These are phyloP conservation scores for Agelas oroides DNA, from an alignment of 37 sponge, comb jelly and placozoan species.

Conservation along the genomic window DNA sequence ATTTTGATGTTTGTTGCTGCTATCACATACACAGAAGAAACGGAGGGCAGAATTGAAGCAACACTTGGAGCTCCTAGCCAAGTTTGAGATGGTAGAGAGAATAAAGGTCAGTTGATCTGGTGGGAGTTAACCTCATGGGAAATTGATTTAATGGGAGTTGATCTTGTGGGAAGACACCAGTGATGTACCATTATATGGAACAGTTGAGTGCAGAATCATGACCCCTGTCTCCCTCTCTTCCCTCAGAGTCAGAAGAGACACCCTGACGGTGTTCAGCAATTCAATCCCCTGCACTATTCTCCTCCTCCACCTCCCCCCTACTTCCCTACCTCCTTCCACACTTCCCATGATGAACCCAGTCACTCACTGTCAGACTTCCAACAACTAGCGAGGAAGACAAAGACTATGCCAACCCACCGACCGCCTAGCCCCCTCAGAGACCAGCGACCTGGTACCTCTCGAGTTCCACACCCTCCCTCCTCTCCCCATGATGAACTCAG, in stretches of 20 bases:
- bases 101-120: conserved; percentile 79
- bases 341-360: conserved; percentile 1
- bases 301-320: neutral
- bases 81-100: conserved; percentile 65
- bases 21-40: conserved; percentile 43
- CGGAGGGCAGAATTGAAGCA: conserved; percentile 52
- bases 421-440: neutral
- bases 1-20: neutral
- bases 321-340: neutral
- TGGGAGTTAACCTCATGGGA: too few relatives aligned
- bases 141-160: too few relatives aligned
- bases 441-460: neutral
- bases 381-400: neutral
- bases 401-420: neutral
- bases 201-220: too few relatives aligned
- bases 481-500: conserved; percentile 4
- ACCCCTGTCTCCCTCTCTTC: too few relatives aligned
- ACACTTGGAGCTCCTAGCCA: conserved; percentile 61
- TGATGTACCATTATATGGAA: too few relatives aligned
- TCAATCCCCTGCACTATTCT: conserved; percentile 7
- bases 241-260: conserved; percentile 7
- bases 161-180: too few relatives aligned
- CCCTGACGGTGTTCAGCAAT: conserved; percentile 16
- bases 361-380: conserved; percentile 12
- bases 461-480: neutral